Conservation (phyloP, 2,888 invertebrate genomes). For the Phrixothrix hirtus region DNA sequence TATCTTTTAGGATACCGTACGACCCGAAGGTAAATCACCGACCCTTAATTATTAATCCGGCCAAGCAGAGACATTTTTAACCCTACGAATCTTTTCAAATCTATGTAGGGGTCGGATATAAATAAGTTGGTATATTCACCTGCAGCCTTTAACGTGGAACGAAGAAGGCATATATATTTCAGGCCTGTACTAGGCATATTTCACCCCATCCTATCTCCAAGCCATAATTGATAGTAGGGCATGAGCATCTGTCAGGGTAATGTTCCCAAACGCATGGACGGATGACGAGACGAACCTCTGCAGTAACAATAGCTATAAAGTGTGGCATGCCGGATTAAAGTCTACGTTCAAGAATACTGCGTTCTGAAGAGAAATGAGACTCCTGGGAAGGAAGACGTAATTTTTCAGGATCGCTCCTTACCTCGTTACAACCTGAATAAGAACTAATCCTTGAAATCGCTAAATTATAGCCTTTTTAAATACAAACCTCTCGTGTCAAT, state of each 20-base stretch:
- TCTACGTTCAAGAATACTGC: slow-evolving; percentile 40
- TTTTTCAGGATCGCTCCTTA: slow-evolving; percentile 32
- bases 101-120: slow-evolving; percentile 6
- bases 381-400: slow-evolving; percentile 26
- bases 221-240: slow-evolving; percentile 44
- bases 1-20: not conserved
- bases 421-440: slow-evolving; percentile 33
- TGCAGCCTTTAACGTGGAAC: slow-evolving; percentile 15
- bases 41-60: slow-evolving; percentile 11
- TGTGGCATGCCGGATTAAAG: slow-evolving; percentile 39
- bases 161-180: slow-evolving; percentile 7
- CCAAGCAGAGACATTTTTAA: slow-evolving; percentile 9
- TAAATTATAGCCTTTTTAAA: slow-evolving; percentile 27
- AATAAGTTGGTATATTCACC: slow-evolving; percentile 19
- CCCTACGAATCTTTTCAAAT: slow-evolving; percentile 4
- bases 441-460: slow-evolving; percentile 26
- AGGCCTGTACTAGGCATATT: slow-evolving; percentile 22
- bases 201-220: slow-evolving; percentile 20
- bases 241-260: slow-evolving; percentile 46
- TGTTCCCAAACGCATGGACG: slow-evolving; percentile 42
- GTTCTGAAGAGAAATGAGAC: slow-evolving; percentile 28
- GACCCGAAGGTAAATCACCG: slow-evolving; percentile 9
- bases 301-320: slow-evolving; percentile 39
- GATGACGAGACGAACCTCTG: slow-evolving; percentile 45
- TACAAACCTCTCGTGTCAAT: slow-evolving; percentile 7